Evolutionary conservation across 2,888 invertebrate genomes (phyloP), one percentile per base, ranked within the genome.

Genomic region (Lasioglossum zephyrum): DNA sequence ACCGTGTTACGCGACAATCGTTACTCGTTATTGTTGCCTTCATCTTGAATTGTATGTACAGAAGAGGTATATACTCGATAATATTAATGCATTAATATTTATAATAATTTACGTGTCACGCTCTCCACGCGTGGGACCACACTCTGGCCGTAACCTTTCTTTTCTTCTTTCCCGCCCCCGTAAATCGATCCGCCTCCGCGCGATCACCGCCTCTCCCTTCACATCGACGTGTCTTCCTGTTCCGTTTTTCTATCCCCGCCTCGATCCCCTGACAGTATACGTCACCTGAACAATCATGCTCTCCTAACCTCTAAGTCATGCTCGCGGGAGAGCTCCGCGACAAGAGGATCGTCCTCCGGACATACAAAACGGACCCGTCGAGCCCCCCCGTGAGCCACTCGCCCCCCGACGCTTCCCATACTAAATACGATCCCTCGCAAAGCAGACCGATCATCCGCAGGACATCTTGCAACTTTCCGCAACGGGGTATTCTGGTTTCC

Each of bases 61-160:
- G 93, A 92, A 93, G 93, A 93, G 91, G 90, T 93, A 92, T 93
- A 93, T 92, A 91, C 89, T 92, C 87, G 89, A 87, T 92, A 91
- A 92, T 91, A 89, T 91, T 90, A 89, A 92, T 91, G 89, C 90
- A 84, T 87, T 90, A 87, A 87, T 92, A 91, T 90, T 91, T 91
- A 85, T 91, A 91, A 92, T 92, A 91, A 92, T 92, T 93, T 92
- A 92, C 87, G 90, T 89, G 90, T 92, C 26, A 91, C 89, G 89
- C 89, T 90, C 90, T 90, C 91, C 88, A n/a, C 53, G 86, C 86
- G 82, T 87, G 84, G 60, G 60, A 86, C 87, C 91, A 84, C n/a
- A n/a, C 79, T 87, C 66, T 81, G 88, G 81, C 53, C 81, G 81
- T 85, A 75, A 73, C 4, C 73, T 39, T 69, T 4, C n/a, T 0